Base-by-base conservation (phyloP, 2,113 vertebrate species). In the Gadus macrocephalus region DNA sequence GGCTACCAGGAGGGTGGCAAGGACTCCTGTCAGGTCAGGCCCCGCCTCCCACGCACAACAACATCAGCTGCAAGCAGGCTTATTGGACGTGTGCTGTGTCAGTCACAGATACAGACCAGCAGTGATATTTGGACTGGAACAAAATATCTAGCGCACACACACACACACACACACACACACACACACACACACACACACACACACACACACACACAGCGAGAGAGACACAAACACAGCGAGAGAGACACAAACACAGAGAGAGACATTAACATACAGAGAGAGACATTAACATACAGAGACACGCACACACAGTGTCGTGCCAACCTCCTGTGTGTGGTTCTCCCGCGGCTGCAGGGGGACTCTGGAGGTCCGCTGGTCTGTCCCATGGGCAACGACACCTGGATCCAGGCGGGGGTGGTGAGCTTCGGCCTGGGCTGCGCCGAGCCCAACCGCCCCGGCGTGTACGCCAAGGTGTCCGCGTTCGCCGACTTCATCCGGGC, bases 341-440 rank as follows among this genome's bases (percentile, higher is more conserved):
- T 17, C 15, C 3, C 19, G 12, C 42, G 35, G 27, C 17, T 56
- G 8, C 75, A 87, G 85, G 85, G 85, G 3, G 85, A 87, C 67
- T 87, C 85, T 2, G 85, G 85, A 14, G 85, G 85, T n/a, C 85
- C 85, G 15, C 70, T 87, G 0, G 81, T 85, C 62, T 85, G 83
- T 55, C 65, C 68, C n/a, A 56, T 62, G 61, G 67, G 20, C 9
- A 82, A 76, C 25, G 38, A 67, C n/a, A 83, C 80, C 5, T 87
- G 85, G 85, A 70, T 87, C n/a, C 85, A 83, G 68, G 85, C 70
- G 1, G 85, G 85, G 1, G 42, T 87, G 2, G 82, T 87, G 53
- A 87, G 85, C 67, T 87, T 87, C 28, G 85, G 85, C 17, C 20
- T 73, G 53, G 81, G 81, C 1, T 87, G 85, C 38, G 85, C 83